A percentile compares a stretch with the other conserved stretches of the same genome.
phyloP scores from a whole-genome alignment of 2,888 invertebrate species.

The Eupelmus urozonus region DNA sequence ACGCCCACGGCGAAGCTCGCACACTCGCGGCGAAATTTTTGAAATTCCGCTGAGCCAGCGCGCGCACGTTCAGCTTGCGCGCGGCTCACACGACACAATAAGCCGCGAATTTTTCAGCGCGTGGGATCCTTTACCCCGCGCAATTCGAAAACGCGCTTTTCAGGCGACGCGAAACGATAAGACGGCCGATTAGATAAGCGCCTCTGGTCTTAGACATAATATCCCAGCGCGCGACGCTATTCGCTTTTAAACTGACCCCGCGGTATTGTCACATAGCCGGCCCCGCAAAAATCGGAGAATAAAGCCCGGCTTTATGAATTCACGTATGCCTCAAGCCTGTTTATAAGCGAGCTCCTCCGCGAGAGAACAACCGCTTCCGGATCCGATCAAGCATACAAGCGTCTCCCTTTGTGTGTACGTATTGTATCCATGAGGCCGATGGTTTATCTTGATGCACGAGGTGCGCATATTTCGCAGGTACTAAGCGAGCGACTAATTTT shows the following conservation, averaged over 20 bases:
- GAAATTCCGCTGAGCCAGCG: slow-evolving; percentile 5
- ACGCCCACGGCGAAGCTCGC: no score
- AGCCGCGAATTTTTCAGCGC: neutral
- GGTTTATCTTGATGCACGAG: no score
- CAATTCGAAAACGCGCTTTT: slow-evolving; percentile 29
- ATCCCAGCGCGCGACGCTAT: slow-evolving; percentile 32
- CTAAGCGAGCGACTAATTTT: slow-evolving; percentile 43
- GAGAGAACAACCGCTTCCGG: no score
- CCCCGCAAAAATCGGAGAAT: no score
- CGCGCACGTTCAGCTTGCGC: neutral
- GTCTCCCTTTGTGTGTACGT: no score
- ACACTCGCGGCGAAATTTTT: neutral
- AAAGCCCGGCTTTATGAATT: no score
- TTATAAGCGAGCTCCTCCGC: no score
- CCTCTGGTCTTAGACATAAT: slow-evolving; percentile 18
- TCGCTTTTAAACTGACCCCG: slow-evolving; percentile 41
- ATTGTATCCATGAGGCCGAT: no score
- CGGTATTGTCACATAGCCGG: neutral
- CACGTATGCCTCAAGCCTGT: no score
- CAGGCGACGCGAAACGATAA: slow-evolving; percentile 27
- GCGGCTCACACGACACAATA: neutral
- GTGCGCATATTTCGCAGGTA: slow-evolving; percentile 44
- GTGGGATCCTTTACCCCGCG: neutral
- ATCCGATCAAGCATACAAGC: no score
- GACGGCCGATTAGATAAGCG: slow-evolving; percentile 51